Evolutionary conservation across 2,113 vertebrate genomes (phyloP), one percentile per base, ranked within the genome.

Genomic region (Opisthocomus hoazin): DNA sequence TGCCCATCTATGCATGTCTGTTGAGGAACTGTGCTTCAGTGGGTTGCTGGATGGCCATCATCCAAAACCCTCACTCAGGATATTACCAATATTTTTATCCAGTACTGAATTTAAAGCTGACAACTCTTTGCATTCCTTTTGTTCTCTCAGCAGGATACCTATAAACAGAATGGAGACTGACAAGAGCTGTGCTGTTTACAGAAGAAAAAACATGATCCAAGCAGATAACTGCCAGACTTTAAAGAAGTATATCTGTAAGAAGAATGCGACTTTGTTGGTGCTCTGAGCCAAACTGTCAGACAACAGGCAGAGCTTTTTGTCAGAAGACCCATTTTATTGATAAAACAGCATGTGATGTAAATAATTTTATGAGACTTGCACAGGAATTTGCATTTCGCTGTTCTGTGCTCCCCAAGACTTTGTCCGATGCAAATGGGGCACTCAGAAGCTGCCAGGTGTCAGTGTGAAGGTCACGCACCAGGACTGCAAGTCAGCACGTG

Each of bases 221-320:
- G 6, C 3, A n/a, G 96, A 95, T 34, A 63, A 94, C 81, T 97
- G 96, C 73, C 93, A 87, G 64, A 96, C 89, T 1, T 77, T 81
- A 11, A 96, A 95, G 54, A 60, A 96, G 87, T 97, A 93, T 95
- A 95, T 97, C 73, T 97, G 95, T 45, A 97, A 97, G 89, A 97
- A 94, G 81, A 89, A 95, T 0, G 93, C 96, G 50, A 94, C 93
- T 45, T 77, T 89, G 32, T 74, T 97, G 68, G 32, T 18, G 54
- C n/a, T 84, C 80, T 97, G 87, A 97, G 54, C 8, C 36, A 23
- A 53, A 27, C 3, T 75, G 51, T 37, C 84, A 32, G 43, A 30
- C 9, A 30, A 48, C 45, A 69, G 66, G 53, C 15, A 71, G 51
- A 51, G 15, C 6, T 75, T 73, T 39, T 46, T 68, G 45, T 43